These are phyloP conservation scores for Danio rerio DNA, from an alignment of 2,113 vertebrate species.

Conservation along the genomic window DNA sequence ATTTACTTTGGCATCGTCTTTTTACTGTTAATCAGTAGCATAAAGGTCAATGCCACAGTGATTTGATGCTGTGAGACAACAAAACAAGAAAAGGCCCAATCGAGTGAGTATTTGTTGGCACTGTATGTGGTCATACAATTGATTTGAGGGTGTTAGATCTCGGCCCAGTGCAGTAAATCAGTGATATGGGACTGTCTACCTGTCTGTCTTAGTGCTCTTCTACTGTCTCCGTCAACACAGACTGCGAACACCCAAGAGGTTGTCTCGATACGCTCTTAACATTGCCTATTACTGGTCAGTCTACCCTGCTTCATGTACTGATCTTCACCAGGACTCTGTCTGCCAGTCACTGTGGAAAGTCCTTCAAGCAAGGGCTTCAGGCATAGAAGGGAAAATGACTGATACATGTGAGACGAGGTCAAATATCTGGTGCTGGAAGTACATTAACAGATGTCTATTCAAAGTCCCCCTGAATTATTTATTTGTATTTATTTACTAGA, in stretches of 20 bases:
- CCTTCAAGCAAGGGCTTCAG: not conserved
- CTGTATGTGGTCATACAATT: conserved; percentile 18
- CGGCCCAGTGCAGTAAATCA: not conserved
- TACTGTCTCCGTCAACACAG: conserved; percentile 8
- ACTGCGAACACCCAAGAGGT: not conserved
- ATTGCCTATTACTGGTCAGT: not conserved
- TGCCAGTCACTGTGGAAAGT: not conserved
- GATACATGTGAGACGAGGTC: not conserved
- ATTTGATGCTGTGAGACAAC: not conserved
- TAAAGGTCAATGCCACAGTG: not conserved
- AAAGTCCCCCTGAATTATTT: too few species aligned
- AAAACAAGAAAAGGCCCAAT: not conserved
- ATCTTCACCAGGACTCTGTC: not conserved
- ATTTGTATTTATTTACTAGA: too few species aligned
- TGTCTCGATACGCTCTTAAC: not conserved
- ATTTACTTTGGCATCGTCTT: not conserved
- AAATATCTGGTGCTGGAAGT: not conserved
- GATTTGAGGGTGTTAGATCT: not conserved
- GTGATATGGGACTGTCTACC: not conserved
- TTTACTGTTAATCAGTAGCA: not conserved
- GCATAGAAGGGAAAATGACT: not conserved
- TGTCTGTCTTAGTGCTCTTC: not conserved
- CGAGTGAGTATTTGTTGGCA: not conserved
- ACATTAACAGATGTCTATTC: too few species aligned
- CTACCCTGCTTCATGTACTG: not conserved